A percentile compares a stretch with the other conserved stretches of the same genome.
Evolutionary conservation across 1,140 invertebrate species (phyloP).

Genomic region (Sarcophaga bullata): DNA sequence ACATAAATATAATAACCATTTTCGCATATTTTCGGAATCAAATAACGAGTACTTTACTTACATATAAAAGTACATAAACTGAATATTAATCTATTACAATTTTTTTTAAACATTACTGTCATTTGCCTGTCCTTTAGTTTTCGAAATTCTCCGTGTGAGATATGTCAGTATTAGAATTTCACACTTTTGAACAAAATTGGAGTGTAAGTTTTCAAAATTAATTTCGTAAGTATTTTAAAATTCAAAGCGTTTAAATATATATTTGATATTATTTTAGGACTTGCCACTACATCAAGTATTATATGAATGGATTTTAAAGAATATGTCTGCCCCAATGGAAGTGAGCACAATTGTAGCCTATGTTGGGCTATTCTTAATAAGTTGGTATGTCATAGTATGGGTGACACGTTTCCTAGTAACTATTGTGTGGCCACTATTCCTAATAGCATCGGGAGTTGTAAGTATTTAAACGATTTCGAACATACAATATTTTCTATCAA

Average conservation of each 20-base stretch:
- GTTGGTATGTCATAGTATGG: conserved; percentile 44
- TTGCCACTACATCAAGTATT: conserved; percentile 42
- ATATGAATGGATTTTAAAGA: conserved; percentile 44
- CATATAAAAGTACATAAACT: too few relatives aligned
- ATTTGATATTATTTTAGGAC: conserved; percentile 27
- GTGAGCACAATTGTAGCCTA: conserved; percentile 41
- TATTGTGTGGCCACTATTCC: conserved; percentile 43
- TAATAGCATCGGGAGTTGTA: conserved; percentile 43
- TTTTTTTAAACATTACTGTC: neutral
- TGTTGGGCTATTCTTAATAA: conserved; percentile 42
- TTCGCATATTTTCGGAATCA: neutral
- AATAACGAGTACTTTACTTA: neutral
- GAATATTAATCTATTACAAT: neutral
- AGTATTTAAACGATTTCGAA: neutral
- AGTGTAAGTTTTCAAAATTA: conserved; percentile 36
- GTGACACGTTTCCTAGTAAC: conserved; percentile 38
- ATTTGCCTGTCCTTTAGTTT: neutral
- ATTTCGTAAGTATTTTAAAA: neutral
- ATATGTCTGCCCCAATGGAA: conserved; percentile 33
- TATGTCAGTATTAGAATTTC: conserved; percentile 34
- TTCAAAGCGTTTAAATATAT: neutral
- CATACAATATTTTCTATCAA: too few relatives aligned
- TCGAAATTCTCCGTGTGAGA: conserved; percentile 42
- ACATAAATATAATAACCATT: too few relatives aligned
- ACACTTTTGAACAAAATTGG: conserved; percentile 43